Percentiles rank a stretch among this genome's conserved stretches.
Evolutionary conservation across 2,113 vertebrate genomes (phyloP).

Genomic region (Harpagus bidentatus): DNA sequence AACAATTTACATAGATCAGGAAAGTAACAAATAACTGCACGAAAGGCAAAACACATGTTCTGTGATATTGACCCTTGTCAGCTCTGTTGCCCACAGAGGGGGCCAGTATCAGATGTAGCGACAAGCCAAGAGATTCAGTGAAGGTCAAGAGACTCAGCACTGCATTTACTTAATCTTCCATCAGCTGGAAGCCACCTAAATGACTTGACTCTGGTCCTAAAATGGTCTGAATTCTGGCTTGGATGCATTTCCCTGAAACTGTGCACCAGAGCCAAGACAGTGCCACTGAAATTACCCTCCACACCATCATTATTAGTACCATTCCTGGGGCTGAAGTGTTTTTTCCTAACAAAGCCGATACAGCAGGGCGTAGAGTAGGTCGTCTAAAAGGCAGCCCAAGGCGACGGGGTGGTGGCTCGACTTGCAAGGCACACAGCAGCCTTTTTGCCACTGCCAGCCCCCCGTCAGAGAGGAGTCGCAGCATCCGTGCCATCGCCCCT

Average conservation of each 20-base stretch:
- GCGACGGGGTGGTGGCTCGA: background rate
- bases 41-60: background rate
- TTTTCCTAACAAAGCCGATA: background rate
- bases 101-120: background rate
- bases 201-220: background rate
- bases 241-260: background rate
- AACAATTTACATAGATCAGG: background rate
- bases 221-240: background rate
- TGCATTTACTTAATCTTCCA: background rate
- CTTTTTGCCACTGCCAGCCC: background rate
- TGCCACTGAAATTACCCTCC: background rate
- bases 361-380: background rate
- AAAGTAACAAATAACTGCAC: background rate
- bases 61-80: background rate
- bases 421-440: background rate
- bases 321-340: background rate
- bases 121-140: background rate
- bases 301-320: background rate
- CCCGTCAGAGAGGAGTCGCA: background rate
- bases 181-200: background rate
- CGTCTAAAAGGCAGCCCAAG: background rate
- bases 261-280: accelerated
- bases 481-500: accelerated
- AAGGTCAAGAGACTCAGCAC: background rate
- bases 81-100: background rate